phyloP scores from a whole-genome alignment of 1,140 invertebrate genomes.

The Chrysoperla carnea region DNA sequence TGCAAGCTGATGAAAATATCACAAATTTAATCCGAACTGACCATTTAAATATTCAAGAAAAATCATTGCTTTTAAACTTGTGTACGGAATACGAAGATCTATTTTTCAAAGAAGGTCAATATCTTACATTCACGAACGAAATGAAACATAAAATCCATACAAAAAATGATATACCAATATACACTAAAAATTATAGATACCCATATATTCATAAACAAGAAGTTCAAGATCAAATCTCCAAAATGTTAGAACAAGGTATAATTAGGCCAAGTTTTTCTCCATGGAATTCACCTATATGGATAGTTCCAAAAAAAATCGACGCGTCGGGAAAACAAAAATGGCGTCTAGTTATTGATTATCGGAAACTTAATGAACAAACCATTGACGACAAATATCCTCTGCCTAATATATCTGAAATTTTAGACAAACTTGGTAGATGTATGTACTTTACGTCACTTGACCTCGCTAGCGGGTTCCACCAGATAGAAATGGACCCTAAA shows the following conservation, averaged over 20 bases:
- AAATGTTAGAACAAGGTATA: conserved; percentile 3
- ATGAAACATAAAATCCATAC: conserved; percentile 9
- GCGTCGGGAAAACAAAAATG: conserved; percentile 16
- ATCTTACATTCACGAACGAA: conserved; percentile 7
- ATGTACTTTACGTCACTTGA: conserved; percentile 29
- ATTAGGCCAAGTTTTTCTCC: not conserved
- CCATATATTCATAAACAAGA: conserved; percentile 10
- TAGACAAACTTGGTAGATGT: conserved; percentile 24
- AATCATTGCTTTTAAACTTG: conserved; percentile 4
- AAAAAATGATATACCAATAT: not conserved
- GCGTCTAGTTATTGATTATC: conserved; percentile 22
- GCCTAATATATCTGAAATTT: conserved; percentile 27
- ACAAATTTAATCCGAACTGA: conserved; percentile 3
- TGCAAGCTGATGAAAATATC: too few species aligned
- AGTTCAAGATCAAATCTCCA: conserved; percentile 4
- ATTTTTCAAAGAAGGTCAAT: conserved; percentile 8
- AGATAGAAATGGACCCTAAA: conserved; percentile 23
- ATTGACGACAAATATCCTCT: conserved; percentile 30
- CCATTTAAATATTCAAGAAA: conserved; percentile 12
- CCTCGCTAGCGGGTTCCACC: conserved; percentile 24
- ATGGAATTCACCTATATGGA: conserved; percentile 2
- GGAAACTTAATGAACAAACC: conserved; percentile 22
- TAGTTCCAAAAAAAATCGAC: conserved; percentile 14
- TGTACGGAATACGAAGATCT: conserved; percentile 9
- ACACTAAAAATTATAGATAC: conserved; percentile 11